Percentiles rank a stretch among this genome's conserved stretches.
These are phyloP conservation scores for Perdita meconis DNA, from an alignment of 2,888 invertebrate species.

Conservation along the genomic window DNA sequence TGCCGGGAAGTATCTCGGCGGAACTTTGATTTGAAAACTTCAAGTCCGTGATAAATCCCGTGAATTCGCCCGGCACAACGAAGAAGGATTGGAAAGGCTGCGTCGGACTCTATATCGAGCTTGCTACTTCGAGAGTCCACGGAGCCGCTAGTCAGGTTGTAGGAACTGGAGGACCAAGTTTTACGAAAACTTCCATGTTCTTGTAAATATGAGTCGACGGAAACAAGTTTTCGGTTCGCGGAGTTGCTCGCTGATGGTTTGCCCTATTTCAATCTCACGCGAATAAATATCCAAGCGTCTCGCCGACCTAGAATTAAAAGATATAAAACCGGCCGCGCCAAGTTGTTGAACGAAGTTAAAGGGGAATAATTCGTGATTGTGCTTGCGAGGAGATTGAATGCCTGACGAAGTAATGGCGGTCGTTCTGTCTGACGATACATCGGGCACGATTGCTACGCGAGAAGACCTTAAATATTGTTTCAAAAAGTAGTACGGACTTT, in stretches of 20 bases:
- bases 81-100: constrained; percentile 11
- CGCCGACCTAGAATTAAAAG: constrained; percentile 36
- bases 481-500: constrained; percentile 35
- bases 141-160: too few species aligned
- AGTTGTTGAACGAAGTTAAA: constrained; percentile 41
- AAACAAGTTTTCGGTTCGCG: constrained; percentile 53
- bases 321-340: constrained; percentile 31
- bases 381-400: constrained; percentile 31
- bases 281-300: constrained; percentile 45
- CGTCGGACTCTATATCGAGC: neutral
- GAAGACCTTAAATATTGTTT: constrained; percentile 42
- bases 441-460: constrained; percentile 6
- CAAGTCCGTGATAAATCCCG: constrained; percentile 21
- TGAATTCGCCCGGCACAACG: neutral
- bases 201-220: constrained; percentile 30
- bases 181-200: constrained; percentile 26
- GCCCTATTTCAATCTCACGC: constrained; percentile 45
- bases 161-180: constrained; percentile 3
- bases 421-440: constrained; percentile 35
- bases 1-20: neutral
- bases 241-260: constrained; percentile 34
- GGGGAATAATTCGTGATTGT: constrained; percentile 53
- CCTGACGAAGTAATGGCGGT: constrained; percentile 58
- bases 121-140: constrained; percentile 4
- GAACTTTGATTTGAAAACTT: constrained; percentile 43